Evolutionary conservation across 2,113 vertebrate genomes (phyloP).

Genomic region (Tychaedon coryphoeus): DNA sequence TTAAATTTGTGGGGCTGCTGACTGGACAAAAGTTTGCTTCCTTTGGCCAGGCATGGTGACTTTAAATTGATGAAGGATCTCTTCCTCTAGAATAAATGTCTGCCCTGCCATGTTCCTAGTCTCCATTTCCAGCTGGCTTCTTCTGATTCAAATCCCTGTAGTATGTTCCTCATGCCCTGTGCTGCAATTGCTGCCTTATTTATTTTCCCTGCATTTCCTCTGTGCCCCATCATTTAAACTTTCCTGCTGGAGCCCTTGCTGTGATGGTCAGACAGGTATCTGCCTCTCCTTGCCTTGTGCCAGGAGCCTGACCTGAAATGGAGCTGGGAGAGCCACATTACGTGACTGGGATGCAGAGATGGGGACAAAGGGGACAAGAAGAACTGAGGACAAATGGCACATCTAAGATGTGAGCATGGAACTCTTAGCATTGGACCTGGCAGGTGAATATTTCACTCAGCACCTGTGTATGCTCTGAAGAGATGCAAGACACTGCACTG

Average conservation of each 20-base stretch:
- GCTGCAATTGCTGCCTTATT: neutral
- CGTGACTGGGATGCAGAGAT: neutral
- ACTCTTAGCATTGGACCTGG: neutral
- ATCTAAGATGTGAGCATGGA: neutral
- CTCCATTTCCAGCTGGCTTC: neutral
- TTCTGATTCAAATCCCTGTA: neutral
- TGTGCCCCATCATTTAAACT: neutral
- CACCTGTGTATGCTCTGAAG: neutral
- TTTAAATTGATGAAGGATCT: neutral
- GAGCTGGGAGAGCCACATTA: neutral
- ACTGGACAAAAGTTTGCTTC: neutral
- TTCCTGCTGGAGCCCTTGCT: neutral
- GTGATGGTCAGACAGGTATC: neutral
- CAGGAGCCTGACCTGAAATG: rapidly evolving
- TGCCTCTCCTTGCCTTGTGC: neutral
- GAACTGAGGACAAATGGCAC: neutral
- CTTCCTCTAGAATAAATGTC: neutral
- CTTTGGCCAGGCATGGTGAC: neutral
- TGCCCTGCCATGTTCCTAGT: neutral
- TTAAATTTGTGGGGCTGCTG: neutral
- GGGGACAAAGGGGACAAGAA: neutral
- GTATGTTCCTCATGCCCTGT: neutral
- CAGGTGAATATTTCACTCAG: neutral
- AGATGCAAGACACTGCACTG: neutral
- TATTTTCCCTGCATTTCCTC: neutral